Base-by-base conservation (phyloP, 2,888 invertebrate species). In the Eubasilissa splendida region DNA sequence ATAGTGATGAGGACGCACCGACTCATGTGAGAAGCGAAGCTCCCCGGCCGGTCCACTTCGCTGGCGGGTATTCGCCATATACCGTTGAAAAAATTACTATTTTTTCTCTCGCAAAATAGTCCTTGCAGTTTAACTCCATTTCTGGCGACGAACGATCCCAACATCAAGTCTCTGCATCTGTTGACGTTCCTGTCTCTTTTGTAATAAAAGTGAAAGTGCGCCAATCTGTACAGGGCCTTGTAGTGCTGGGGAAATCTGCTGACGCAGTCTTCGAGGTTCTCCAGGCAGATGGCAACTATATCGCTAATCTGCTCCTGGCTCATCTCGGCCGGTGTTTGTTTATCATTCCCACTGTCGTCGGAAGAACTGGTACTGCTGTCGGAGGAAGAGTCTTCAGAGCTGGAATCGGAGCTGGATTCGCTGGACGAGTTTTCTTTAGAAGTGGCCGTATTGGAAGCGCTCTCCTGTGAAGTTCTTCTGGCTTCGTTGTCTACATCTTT, bases 11-110 rank as follows among this genome's bases (percentile, higher is more conserved):
- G 91, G 2, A 97, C 93, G 84, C 96, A 96, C 80, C 96, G 93
- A 84, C 94, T 95, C 94, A 98, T 96, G 86, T 98, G 98, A 56
- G 96, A 94, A 0, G 96, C 95, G 86, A 99, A 96, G 84, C 96
- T 96, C 3, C 98, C 98, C 0, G 97, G 94, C 82, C 98, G 92
- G 86, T 98, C 98, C 63, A 98, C 95, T 90, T 99, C 98, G 80
- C 93, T 93, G 2, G 94, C 92, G 0, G 97, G 97, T 86, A 97
- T 96, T 84, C 97, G 92, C 98, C 98, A 98, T 79, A 98, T 95
- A 71, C 97, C 96, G 89, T 97, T 96, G 85, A 98, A 98, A 86
- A 98, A 96, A 87, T 98, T 97, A 31, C 93, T 94, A 77, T 92
- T 92, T 87, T 95, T 97, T 75, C 96, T 91, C 85, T 97, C 97